These are phyloP conservation scores for Tichodroma muraria DNA, from an alignment of 2,113 vertebrate species.

Conservation along the genomic window DNA sequence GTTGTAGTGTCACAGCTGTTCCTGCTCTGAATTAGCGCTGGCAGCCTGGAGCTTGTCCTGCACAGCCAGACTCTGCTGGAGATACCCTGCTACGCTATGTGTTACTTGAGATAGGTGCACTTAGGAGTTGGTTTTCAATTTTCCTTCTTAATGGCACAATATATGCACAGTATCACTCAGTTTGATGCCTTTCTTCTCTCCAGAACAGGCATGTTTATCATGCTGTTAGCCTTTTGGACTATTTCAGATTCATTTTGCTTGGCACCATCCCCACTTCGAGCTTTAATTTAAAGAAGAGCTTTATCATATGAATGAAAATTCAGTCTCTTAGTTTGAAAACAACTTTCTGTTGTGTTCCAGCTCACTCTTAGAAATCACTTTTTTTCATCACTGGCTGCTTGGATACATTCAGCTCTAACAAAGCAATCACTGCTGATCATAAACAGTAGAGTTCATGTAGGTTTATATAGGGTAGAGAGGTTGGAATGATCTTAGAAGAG, in stretches of 20 bases:
- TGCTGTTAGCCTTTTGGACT: background rate
- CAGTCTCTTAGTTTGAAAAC: background rate
- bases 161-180: background rate
- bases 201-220: background rate
- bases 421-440: background rate
- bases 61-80: background rate
- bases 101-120: background rate
- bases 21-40: background rate
- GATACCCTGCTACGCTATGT: rapidly evolving
- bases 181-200: background rate
- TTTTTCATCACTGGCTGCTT: background rate
- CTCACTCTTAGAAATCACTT: background rate
- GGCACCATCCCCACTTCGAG: background rate
- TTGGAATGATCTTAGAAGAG: background rate
- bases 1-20: background rate
- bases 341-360: background rate
- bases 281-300: background rate
- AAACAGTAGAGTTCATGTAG: background rate
- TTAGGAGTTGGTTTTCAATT: background rate
- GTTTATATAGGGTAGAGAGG: background rate
- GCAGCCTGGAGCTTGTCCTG: background rate
- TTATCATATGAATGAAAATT: background rate
- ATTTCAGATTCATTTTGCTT: background rate
- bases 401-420: background rate
- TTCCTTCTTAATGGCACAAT: background rate